Conservation (phyloP, 2,113 vertebrate species). For the Actenoides lindsayi region DNA sequence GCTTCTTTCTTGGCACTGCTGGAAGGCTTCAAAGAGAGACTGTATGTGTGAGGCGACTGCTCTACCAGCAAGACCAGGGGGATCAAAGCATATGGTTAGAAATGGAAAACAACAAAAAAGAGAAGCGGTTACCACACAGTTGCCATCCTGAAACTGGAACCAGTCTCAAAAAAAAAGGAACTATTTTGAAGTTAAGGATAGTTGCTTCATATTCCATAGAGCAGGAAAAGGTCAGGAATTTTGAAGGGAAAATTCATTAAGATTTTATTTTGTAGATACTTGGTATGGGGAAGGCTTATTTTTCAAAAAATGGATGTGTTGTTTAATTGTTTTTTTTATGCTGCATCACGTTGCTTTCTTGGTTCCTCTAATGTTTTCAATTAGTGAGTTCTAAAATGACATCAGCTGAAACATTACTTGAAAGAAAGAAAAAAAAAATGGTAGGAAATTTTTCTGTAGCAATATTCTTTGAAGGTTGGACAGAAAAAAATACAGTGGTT, state of each 20-base stretch:
- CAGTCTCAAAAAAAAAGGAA: neutral
- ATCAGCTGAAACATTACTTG: neutral
- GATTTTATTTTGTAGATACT: neutral
- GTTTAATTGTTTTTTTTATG: neutral
- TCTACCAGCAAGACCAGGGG: slow-evolving; percentile 37
- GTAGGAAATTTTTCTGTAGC: neutral
- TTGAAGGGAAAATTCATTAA: neutral
- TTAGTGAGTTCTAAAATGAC: neutral
- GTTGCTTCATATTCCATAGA: neutral
- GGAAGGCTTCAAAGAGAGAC: slow-evolving; percentile 52
- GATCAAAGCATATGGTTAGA: slow-evolving; percentile 38
- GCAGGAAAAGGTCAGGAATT: neutral
- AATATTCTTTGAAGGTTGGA: neutral
- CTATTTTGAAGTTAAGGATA: neutral
- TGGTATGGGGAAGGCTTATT: neutral
- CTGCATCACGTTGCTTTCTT: neutral
- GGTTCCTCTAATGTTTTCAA: neutral
- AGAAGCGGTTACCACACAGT: neutral
- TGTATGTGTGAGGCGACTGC: slow-evolving; percentile 29
- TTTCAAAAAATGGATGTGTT: neutral
- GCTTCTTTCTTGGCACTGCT: slow-evolving; percentile 53
- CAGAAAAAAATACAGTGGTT: neutral
- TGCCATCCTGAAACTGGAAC: slow-evolving; percentile 40
- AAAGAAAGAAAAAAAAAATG: neutral
- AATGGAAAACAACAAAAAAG: slow-evolving; percentile 52